A percentile compares a stretch with the other conserved stretches of the same genome.
Evolutionary conservation across 2,797 vertebrate genomes (phyloP).

Genomic region (Lagocephalus sceleratus): DNA sequence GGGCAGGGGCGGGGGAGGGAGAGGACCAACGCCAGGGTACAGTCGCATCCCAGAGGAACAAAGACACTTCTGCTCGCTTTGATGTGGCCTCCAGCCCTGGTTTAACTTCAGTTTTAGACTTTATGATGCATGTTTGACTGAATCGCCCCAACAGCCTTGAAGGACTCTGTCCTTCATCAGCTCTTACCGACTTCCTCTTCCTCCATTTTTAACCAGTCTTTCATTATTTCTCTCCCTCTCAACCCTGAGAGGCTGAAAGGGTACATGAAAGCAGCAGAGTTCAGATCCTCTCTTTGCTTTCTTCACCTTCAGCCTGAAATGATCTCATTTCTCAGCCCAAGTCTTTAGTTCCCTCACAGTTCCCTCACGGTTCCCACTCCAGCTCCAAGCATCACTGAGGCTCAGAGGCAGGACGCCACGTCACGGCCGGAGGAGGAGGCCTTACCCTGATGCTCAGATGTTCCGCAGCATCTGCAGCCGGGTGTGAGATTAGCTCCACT

Average conservation of each 20-base stretch:
- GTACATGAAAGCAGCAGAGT: neutral
- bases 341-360: no score
- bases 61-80: neutral
- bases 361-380: no score
- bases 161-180: no score
- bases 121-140: no score
- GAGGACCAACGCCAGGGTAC: neutral
- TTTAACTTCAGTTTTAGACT: no score
- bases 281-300: slow-evolving; percentile 28
- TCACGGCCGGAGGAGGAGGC: slow-evolving; percentile 20
- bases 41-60: neutral
- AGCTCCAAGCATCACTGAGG: slow-evolving; percentile 22
- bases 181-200: no score
- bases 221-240: no score
- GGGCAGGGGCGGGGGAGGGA: neutral
- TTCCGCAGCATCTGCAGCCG: slow-evolving; percentile 47
- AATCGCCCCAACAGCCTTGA: no score
- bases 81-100: no score
- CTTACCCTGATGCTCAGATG: slow-evolving; percentile 26
- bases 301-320: slow-evolving; percentile 22
- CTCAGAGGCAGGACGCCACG: slow-evolving; percentile 37
- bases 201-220: no score
- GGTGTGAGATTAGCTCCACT: slow-evolving; percentile 16
- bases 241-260: no score
- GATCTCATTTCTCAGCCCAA: slow-evolving; percentile 9